Base-by-base conservation (phyloP, 2,888 invertebrate species). In the Philereme transversata region DNA sequence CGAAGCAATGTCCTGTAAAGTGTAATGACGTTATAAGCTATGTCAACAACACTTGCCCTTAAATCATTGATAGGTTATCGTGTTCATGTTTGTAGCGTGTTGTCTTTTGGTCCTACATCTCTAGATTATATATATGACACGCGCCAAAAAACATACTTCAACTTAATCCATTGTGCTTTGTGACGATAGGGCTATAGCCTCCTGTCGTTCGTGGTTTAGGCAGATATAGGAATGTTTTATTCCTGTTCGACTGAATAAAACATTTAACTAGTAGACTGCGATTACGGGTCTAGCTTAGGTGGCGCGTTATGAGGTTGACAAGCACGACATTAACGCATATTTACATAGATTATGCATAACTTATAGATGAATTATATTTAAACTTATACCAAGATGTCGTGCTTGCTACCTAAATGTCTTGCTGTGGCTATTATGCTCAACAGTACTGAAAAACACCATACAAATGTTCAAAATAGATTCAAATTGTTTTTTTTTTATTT, bases 201-300 rank as follows among this genome's bases (percentile, higher is more conserved):
- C 46, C 46, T 60, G 51, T 51, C 56, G 48, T 54, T 59, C 55
- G 53, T 63, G 49, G 51, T 60, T 53, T 53, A 61, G 43, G 68
- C 62, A 67, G 60, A 64, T 61, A 57, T 63, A 62, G 65, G 63
- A 62, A 67, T 34, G 56, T 62, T 61, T 62, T 64, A 60, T 67
- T 67, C 50, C 65, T 67, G 54, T 61, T 63, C 65, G 67, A 69
- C 68, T 69, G 68, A 69, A 63, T 51, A 57, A 59, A 62, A 60
- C 51, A 53, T 65, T 55, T 64, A 50, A 64, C 59, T 65, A 64
- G 67, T 70, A 70, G 73, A 77, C 72, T 77, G 77, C 75, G 68
- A 74, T 75, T 79, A 79, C 79, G 79, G 79, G 79, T 79, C 73
- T 76, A 75, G 70, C 76, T 72, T 78, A 77, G 22, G 56, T 55